phyloP scores from a whole-genome alignment of 37 sponge, comb jelly and placozoan species.

The Spongilla lacustris region DNA sequence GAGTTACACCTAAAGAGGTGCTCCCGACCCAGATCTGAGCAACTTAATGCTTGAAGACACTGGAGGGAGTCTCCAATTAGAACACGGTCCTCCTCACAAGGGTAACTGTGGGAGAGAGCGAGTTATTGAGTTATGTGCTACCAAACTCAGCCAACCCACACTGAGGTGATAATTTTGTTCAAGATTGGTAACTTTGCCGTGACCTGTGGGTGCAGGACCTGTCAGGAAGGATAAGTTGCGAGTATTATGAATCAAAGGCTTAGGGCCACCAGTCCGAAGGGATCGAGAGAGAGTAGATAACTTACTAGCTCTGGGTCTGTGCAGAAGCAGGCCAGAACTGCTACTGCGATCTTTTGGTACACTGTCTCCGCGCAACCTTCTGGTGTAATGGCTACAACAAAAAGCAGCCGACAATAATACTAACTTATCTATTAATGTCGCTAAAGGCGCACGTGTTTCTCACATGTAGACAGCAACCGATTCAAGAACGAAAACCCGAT shows the following conservation, averaged over 20 bases:
- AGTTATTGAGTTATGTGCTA: too few relatives aligned
- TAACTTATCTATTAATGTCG: neutral
- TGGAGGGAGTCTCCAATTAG: slow-evolving; percentile 54
- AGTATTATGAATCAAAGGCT: too few relatives aligned
- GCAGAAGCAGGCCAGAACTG: slow-evolving; percentile 78
- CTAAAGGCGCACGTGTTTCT: neutral
- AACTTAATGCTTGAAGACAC: slow-evolving; percentile 40
- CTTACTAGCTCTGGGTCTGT: slow-evolving; percentile 78
- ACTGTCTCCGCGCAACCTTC: slow-evolving; percentile 44
- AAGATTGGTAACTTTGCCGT: slow-evolving; percentile 73
- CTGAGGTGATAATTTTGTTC: slow-evolving; percentile 31
- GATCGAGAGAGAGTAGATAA: too few relatives aligned
- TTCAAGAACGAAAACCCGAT: slow-evolving; percentile 83
- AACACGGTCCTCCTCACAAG: neutral
- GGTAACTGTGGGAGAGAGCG: neutral
- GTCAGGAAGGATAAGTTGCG: neutral
- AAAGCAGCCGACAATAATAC: too few relatives aligned
- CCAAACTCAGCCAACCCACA: too few relatives aligned
- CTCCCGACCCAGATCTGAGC: slow-evolving; percentile 16
- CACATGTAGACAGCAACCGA: slow-evolving; percentile 67
- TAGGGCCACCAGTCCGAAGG: too few relatives aligned
- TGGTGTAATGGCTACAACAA: slow-evolving; percentile 22
- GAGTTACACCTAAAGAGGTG: slow-evolving; percentile 32
- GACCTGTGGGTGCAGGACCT: slow-evolving; percentile 72
- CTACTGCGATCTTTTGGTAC: slow-evolving; percentile 70